phyloP scores from a whole-genome alignment of 2,113 vertebrate species.

The Pogonocichla stellata region DNA sequence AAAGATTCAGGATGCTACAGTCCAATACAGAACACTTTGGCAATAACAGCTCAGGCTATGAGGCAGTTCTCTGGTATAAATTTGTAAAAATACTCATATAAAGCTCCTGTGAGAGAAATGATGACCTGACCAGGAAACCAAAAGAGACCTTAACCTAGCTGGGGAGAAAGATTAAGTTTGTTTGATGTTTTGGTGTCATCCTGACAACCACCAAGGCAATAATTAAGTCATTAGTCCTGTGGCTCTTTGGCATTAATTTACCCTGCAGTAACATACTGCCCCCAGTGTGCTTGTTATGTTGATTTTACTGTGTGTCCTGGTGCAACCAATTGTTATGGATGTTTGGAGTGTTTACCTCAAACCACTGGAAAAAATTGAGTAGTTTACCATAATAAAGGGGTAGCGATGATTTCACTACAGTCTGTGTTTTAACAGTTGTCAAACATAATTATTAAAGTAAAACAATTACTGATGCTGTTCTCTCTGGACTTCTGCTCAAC shows the following conservation, averaged over 20 bases:
- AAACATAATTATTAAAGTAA: slow-evolving; percentile 4
- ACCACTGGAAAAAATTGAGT: neutral
- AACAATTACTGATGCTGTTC: neutral
- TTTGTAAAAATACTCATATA: neutral
- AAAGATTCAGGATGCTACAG: neutral
- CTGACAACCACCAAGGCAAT: neutral
- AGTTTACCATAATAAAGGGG: neutral
- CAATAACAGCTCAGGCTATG: neutral
- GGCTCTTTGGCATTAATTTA: neutral
- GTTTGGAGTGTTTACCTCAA: neutral
- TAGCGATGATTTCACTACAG: neutral
- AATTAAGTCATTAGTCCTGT: slow-evolving; percentile 1
- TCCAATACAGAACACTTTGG: neutral
- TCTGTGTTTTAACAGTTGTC: slow-evolving; percentile 12
- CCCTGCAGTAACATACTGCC: neutral
- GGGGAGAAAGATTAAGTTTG: neutral
- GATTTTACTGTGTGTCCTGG: neutral
- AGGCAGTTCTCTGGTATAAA: neutral
- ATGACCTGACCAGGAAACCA: neutral
- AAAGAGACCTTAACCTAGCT: neutral
- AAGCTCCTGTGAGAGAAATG: neutral
- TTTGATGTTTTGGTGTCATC: neutral
- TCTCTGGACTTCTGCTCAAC: neutral
- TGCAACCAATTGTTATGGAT: neutral
- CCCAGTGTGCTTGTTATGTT: neutral